Evolutionary conservation across 2,113 vertebrate genomes (phyloP), one percentile per base, ranked within the genome.

Genomic region (Ictalurus punctatus): DNA sequence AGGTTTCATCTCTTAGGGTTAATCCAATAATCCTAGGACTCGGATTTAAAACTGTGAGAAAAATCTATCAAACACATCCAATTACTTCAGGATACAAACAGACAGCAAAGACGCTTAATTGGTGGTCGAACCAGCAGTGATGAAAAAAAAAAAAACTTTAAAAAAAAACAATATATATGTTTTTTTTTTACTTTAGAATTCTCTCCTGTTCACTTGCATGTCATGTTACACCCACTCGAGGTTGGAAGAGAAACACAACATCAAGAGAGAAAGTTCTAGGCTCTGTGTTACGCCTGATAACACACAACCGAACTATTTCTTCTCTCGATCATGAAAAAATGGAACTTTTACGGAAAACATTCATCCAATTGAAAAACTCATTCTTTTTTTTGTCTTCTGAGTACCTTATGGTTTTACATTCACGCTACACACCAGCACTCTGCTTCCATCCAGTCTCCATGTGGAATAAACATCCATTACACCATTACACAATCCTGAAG

Each of bases 51-150:
- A 27, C 54, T 44, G 81, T 10, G 65, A 30, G 44, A 56, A 54
- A n/a, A 54, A 21, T 69, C 84, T 9, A 71, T 69, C 84, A 69
- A 30, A 67, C 27, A 44, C 48, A 21, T 52, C 63, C 12, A 52
- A 85, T 71, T 52, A 63, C 40, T 44, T 65, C 37, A 48, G 37
- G 83, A 84, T 44, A 67, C 83, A 81, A 81, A 81, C 78, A 81
- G 63, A 84, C 6, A 13, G 23, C 4, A 54, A 30, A 34, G 84
- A 48, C 1, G 67, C 84, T 56, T 86, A 86, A 86, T 74, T 86
- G 40, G 27, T 73, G 63, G 63, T 56, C 65, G 12, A 34, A 34
- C 8, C 44, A 73, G 16, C 19, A 34, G 27, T 13, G n/a, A 30
- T 2, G 44, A 1, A 6, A 30, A n/a, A 19, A 84, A 65, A 37